phyloP scores from a whole-genome alignment of 2,888 invertebrate genomes.

The Cantharis flavilabris region DNA sequence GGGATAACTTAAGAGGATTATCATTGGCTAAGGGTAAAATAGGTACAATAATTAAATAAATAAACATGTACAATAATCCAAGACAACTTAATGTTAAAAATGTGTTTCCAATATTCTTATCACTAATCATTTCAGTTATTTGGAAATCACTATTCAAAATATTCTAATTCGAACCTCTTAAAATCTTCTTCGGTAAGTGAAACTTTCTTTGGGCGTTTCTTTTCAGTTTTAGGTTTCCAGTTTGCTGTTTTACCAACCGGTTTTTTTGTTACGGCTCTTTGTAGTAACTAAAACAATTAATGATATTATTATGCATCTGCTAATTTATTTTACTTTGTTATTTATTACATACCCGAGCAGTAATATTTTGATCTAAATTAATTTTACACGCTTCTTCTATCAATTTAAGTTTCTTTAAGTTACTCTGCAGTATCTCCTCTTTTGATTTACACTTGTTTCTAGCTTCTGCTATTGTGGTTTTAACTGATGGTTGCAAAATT shows the following conservation, averaged over 20 bases:
- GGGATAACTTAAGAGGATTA: constrained; percentile 35
- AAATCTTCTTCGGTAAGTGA: constrained; percentile 75
- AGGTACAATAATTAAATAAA: constrained; percentile 46
- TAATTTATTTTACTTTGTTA: not conserved
- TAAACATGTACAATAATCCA: constrained; percentile 43
- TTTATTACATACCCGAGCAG: constrained; percentile 36
- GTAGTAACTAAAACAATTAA: constrained; percentile 58
- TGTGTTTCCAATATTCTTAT: constrained; percentile 39
- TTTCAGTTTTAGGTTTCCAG: constrained; percentile 48
- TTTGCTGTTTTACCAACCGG: constrained; percentile 49
- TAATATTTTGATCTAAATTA: constrained; percentile 44
- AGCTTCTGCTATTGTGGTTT: constrained; percentile 48
- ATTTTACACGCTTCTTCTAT: constrained; percentile 46
- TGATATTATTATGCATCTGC: not conserved
- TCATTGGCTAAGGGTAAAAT: constrained; percentile 47
- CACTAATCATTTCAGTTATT: constrained; percentile 36
- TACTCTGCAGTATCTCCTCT: constrained; percentile 46
- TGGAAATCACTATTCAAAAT: constrained; percentile 55
- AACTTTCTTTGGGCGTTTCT: constrained; percentile 59
- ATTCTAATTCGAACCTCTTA: constrained; percentile 68
- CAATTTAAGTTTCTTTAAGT: constrained; percentile 47
- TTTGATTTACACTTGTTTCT: constrained; percentile 44
- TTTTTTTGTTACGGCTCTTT: constrained; percentile 60
- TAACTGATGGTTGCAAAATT: constrained; percentile 19
- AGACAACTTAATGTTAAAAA: constrained; percentile 39